These are phyloP conservation scores for Aquatica leii DNA, from an alignment of 2,888 invertebrate genomes.

Conservation along the genomic window DNA sequence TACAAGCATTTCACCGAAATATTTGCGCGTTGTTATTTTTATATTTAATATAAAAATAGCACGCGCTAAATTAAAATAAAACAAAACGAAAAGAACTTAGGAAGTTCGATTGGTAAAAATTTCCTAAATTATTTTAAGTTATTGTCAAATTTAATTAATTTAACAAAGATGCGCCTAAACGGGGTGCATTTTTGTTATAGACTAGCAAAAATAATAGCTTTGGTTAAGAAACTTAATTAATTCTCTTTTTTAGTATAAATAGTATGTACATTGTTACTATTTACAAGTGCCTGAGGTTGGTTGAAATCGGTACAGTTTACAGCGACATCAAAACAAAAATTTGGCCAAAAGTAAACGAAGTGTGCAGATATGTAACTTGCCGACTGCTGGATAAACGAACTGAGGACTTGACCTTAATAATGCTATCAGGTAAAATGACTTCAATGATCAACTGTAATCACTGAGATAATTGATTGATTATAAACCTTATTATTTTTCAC, in stretches of 20 bases:
- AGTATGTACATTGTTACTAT: conserved; percentile 36
- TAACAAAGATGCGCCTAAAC: conserved; percentile 9
- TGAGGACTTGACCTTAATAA: conserved; percentile 55
- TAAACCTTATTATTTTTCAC: conserved; percentile 53
- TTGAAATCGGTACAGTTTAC: conserved; percentile 57
- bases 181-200: conserved; percentile 38
- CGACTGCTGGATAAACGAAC: conserved; percentile 59
- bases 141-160: conserved; percentile 7
- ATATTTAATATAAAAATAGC: conserved; percentile 39
- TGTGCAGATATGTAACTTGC: conserved; percentile 62
- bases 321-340: conserved; percentile 52
- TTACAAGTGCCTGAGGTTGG: conserved; percentile 38
- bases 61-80: background rate
- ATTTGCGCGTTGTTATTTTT: conserved; percentile 28
- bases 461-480: conserved; percentile 59
- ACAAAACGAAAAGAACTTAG: conserved; percentile 12
- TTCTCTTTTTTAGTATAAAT: too few relatives aligned
- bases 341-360: conserved; percentile 53
- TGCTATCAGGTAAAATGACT: conserved; percentile 55
- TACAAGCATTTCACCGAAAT: conserved; percentile 18
- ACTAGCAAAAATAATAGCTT: conserved; percentile 58
- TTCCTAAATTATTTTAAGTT: conserved; percentile 8
- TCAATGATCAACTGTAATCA: conserved; percentile 52
- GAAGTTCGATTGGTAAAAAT: background rate
- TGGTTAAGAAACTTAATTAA: conserved; percentile 50